A percentile compares a stretch with the other conserved stretches of the same genome.
These are phyloP conservation scores for Charanyca ferruginea DNA, from an alignment of 2,888 invertebrate species.

Conservation along the genomic window DNA sequence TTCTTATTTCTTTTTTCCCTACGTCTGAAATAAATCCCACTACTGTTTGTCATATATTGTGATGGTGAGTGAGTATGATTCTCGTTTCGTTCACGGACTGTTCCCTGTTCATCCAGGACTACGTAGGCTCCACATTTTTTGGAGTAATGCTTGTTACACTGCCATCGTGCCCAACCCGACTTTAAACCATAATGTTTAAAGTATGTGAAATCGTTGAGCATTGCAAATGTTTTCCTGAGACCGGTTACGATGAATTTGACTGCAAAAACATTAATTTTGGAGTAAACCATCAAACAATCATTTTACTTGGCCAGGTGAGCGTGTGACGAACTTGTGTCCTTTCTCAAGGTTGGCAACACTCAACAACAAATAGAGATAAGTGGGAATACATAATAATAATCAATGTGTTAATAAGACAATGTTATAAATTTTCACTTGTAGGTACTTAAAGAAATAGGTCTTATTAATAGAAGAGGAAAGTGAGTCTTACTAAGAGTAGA, in stretches of 20 bases:
- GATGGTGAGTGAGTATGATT: constrained; percentile 58
- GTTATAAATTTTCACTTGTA: no score
- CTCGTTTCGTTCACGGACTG: constrained; percentile 3
- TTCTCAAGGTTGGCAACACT: no score
- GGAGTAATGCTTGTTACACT: constrained; percentile 26
- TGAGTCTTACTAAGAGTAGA: no score
- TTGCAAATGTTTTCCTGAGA: constrained; percentile 8
- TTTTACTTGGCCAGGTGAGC: no score
- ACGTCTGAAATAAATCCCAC: constrained; percentile 33
- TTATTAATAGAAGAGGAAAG: no score
- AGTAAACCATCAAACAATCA: no score
- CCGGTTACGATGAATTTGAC: constrained; percentile 23
- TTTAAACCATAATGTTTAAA: constrained; percentile 13
- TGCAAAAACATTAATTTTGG: constrained; percentile 10
- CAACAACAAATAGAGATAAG: no score
- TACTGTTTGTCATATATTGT: constrained; percentile 13
- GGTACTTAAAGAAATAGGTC: no score
- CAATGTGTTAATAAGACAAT: no score
- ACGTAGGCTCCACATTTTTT: constrained; percentile 19
- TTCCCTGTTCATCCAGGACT: constrained; percentile 16
- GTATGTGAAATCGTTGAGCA: constrained; percentile 25
- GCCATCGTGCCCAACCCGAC: constrained; percentile 17
- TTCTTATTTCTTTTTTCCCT: no score
- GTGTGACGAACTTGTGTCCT: no score
- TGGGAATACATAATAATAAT: no score